Evolutionary conservation across 1,140 invertebrate species (phyloP).

Genomic region (Sycobia sp.): DNA sequence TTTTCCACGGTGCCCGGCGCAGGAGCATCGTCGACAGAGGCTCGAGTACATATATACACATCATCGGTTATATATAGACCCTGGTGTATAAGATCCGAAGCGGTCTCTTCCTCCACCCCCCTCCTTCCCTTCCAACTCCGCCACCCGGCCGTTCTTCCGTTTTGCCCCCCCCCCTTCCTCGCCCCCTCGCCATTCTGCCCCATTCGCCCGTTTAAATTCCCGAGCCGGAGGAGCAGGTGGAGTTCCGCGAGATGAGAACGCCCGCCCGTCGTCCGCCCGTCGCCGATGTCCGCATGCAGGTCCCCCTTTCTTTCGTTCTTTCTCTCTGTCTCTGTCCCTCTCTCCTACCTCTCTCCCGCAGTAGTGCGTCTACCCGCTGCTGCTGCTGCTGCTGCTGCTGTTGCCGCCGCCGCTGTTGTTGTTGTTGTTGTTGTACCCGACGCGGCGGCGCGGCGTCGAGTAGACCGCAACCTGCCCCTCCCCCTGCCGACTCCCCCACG

Average conservation of each 20-base stretch:
- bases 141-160: conserved; percentile 1
- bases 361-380: neutral
- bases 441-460: neutral
- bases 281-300: neutral
- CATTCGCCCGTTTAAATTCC: neutral
- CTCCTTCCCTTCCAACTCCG: too few relatives aligned
- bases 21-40: too few relatives aligned
- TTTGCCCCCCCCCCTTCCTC: neutral
- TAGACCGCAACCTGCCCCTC: neutral
- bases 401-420: neutral
- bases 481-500: neutral
- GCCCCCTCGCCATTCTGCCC: too few relatives aligned
- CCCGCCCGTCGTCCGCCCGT: too few relatives aligned
- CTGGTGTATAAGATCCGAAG: too few relatives aligned
- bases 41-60: too few relatives aligned
- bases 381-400: neutral
- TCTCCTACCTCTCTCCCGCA: neutral
- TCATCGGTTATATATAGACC: too few relatives aligned
- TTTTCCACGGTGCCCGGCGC: too few relatives aligned
- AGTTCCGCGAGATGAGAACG: conserved; percentile 46
- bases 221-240: neutral
- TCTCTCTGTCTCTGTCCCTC: too few relatives aligned
- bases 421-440: neutral
- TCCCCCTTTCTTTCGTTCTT: too few relatives aligned
- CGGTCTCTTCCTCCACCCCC: too few relatives aligned